These are phyloP conservation scores for Iselma pallidipennis DNA, from an alignment of 2,888 invertebrate genomes.

Conservation along the genomic window DNA sequence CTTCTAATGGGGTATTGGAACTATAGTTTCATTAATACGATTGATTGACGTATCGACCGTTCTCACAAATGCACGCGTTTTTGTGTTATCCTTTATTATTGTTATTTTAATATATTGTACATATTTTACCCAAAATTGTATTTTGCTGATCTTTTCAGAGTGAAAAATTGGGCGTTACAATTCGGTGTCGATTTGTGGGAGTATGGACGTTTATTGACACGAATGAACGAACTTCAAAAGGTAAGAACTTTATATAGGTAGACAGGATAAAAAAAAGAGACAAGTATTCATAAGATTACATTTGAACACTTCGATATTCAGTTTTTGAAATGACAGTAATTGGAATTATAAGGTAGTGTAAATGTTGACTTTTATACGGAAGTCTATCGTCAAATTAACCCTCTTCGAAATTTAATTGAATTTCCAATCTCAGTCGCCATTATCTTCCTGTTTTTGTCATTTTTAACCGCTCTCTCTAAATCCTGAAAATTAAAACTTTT, in stretches of 20 bases:
- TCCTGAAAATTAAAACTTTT: neutral
- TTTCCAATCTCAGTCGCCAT: slow-evolving; percentile 27
- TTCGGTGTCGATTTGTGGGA: slow-evolving; percentile 91
- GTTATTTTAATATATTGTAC: neutral
- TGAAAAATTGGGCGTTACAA: slow-evolving; percentile 89
- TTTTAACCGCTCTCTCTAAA: slow-evolving; percentile 22
- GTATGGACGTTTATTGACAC: slow-evolving; percentile 83
- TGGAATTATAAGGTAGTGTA: slow-evolving; percentile 20
- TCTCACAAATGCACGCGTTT: too few relatives aligned
- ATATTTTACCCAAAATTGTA: too few relatives aligned
- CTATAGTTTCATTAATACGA: too few relatives aligned
- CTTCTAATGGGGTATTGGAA: too few relatives aligned
- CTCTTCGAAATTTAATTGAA: slow-evolving; percentile 28
- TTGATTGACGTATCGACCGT: too few relatives aligned
- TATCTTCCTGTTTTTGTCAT: slow-evolving; percentile 27
- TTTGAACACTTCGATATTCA: slow-evolving; percentile 6
- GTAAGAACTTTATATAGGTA: slow-evolving; percentile 61
- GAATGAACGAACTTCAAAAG: slow-evolving; percentile 85
- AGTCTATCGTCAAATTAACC: slow-evolving; percentile 26
- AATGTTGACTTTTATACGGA: neutral
- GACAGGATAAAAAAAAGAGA: neutral
- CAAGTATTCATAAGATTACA: neutral
- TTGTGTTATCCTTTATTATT: too few relatives aligned
- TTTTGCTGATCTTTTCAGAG: slow-evolving; percentile 62
- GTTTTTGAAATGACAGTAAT: slow-evolving; percentile 25